Evolutionary conservation across 2,888 invertebrate species (phyloP).

Genomic region (Labia minor): DNA sequence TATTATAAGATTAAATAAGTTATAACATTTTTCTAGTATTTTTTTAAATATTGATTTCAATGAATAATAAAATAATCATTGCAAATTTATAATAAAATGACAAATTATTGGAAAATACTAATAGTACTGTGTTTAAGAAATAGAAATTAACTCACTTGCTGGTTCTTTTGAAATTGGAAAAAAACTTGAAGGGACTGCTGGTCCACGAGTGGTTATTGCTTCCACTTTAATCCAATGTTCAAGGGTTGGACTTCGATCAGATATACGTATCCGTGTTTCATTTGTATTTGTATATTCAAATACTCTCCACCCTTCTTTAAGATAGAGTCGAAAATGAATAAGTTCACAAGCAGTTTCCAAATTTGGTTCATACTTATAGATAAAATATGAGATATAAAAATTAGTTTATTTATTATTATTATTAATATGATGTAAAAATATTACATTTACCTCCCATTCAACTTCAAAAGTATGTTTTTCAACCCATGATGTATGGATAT

Average conservation of each 20-base stretch:
- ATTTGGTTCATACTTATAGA: slow-evolving; percentile 25
- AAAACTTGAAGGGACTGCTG: slow-evolving; percentile 23
- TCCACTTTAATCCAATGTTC: slow-evolving; percentile 26
- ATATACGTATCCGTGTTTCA: slow-evolving; percentile 22
- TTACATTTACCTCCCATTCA: slow-evolving; percentile 25
- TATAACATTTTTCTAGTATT: no score
- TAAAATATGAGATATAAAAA: neutral
- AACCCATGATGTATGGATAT: slow-evolving; percentile 24
- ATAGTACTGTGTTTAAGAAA: no score
- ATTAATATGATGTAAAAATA: neutral
- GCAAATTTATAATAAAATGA: no score
- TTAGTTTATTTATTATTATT: neutral
- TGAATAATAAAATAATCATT: no score
- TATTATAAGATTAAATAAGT: no score
- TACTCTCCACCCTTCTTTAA: slow-evolving; percentile 26
- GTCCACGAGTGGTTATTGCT: slow-evolving; percentile 25
- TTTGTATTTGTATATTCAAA: slow-evolving; percentile 25
- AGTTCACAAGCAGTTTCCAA: slow-evolving; percentile 25
- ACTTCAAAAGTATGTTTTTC: slow-evolving; percentile 24
- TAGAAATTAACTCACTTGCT: slow-evolving; percentile 25
- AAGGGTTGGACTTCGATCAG: slow-evolving; percentile 25
- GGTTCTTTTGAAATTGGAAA: slow-evolving; percentile 23
- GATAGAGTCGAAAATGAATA: slow-evolving; percentile 25
- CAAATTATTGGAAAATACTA: no score
- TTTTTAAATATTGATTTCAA: no score